Evolutionary conservation across 2,888 invertebrate species (phyloP), one percentile per base, ranked within the genome.

Genomic region (Unio delphinus): DNA sequence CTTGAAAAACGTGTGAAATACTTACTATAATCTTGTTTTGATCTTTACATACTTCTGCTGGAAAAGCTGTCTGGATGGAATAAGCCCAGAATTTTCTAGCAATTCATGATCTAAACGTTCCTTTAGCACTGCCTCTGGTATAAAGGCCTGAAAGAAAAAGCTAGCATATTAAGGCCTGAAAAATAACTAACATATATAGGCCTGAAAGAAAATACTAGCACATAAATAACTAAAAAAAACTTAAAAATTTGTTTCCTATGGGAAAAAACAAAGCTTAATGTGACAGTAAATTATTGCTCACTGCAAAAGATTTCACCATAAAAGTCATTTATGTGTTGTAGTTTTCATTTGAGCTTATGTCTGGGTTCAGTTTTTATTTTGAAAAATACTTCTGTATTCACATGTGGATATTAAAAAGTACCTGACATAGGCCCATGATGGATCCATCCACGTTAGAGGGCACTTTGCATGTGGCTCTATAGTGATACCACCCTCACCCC

Each of bases 1-100:
- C 58, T 58, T n/a, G n/a, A 23, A 61, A 60, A 28, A 68, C 45
- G 4, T 54, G 45, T 54, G 23, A 23, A 57, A 64, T 61, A 95
- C 97, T 94, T 93, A 98, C 97, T 97, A 99, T 87, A 99, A 92
- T 91, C 97, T 97, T 64, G 99, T 99, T 92, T 98, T 99, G 72
- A 97, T 95, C 93, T 97, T 97, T 85, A 99, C 98, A 90, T 97
- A 98, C 96, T 97, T 89, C 70, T 87, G 85, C 68, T 87, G 85
- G 76, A 89, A 90, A 18, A 79, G 80, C 56, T 80, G 77, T 89
- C 95, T 95, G 88, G 96, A 96, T 86, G 95, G 95, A 65, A 98
- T 92, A 77, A 96, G 94, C 34, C 96, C 96, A 73, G 95, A 94
- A 92, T 96, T 96, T 90, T 96, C 96, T 56, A 98, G 91, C 0